Conservation (phyloP, 2,888 invertebrate species). For the Crepidodera aurea region DNA sequence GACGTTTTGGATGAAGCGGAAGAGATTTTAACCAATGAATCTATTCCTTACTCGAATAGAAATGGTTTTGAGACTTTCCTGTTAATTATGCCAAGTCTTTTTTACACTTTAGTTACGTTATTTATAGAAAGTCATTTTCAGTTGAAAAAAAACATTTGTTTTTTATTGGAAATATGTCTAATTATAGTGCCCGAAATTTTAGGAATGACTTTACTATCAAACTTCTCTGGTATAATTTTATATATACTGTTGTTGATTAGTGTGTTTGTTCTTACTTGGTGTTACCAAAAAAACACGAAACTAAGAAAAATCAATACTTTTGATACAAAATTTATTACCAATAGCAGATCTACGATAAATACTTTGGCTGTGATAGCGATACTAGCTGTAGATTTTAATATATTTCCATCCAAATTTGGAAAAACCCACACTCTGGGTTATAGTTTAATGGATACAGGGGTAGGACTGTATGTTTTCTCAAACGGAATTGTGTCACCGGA, state of each 20-base stretch:
- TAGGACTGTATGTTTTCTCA: conserved; percentile 84
- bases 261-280: conserved; percentile 19
- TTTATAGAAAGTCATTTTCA: conserved; percentile 47
- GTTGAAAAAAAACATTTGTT: conserved; percentile 26
- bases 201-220: conserved; percentile 65
- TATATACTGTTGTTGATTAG: conserved; percentile 40
- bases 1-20: too few relatives aligned
- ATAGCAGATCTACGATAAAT: conserved; percentile 74
- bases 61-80: conserved; percentile 63
- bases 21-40: neutral
- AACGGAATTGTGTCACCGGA: conserved; percentile 80
- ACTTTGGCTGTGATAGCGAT: conserved; percentile 83
- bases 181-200: conserved; percentile 67
- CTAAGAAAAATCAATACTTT: conserved; percentile 17
- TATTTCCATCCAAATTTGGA: conserved; percentile 85
- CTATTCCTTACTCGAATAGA: conserved; percentile 59
- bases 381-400: conserved; percentile 90
- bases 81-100: conserved; percentile 55
- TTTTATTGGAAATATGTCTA: conserved; percentile 64
- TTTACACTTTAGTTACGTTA: conserved; percentile 52
- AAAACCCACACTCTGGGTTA: conserved; percentile 89
- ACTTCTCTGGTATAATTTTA: conserved; percentile 52
- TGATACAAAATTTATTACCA: conserved; percentile 66
- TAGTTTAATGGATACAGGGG: conserved; percentile 95
- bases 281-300: neutral